Base-by-base conservation (phyloP, 2,113 vertebrate genomes). In the Euleptes europaea region DNA sequence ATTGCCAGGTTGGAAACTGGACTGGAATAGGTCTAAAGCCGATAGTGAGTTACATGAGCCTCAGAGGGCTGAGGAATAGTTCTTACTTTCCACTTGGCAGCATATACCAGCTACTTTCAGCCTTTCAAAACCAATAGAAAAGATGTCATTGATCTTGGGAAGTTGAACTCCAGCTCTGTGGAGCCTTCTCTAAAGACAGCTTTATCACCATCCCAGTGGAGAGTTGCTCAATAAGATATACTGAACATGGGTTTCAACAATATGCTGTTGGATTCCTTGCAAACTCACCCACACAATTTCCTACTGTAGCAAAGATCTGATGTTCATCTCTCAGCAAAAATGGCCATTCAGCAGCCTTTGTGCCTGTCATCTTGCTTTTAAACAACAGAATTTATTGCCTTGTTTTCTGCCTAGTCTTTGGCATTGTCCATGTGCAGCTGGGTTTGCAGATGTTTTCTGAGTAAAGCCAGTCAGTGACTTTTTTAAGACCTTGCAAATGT, bases 361-460 rank as follows among this genome's bases (percentile, higher is more conserved):
- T 85, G 80, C 23, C 80, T 90, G 82, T 91, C 88, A 84, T 91
- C 89, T 87, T 60, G 83, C 44, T 88, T 92, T 91, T 91, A 87
- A 92, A 88, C 87, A 4, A 75, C 75, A 92, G 85, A 90, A 90
- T 54, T 85, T 90, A 93, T 77, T 86, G 77, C 10, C 82, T 90
- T 92, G 73, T 94, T 90, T 93, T 92, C 76, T 84, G 40, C 83
- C 89, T 86, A 87, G 11, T 90, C 88, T 92, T 89, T 93, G 92
- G 73, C 86, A 84, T 90, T 92, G 90, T 90, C 87, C 76, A 66
- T 51, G 28, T 87, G 80, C 89, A 91, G 91, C 88, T 90, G 92
- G 72, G 47, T 89, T 82, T 93, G 87, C 90, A 94, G 89, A 94
- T 94, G 90, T 94, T 92, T 92, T 89, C 78, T 74, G 84, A 90